These are phyloP conservation scores for Ornithoptera alexandrae DNA, from an alignment of 2,888 invertebrate species.

Conservation along the genomic window DNA sequence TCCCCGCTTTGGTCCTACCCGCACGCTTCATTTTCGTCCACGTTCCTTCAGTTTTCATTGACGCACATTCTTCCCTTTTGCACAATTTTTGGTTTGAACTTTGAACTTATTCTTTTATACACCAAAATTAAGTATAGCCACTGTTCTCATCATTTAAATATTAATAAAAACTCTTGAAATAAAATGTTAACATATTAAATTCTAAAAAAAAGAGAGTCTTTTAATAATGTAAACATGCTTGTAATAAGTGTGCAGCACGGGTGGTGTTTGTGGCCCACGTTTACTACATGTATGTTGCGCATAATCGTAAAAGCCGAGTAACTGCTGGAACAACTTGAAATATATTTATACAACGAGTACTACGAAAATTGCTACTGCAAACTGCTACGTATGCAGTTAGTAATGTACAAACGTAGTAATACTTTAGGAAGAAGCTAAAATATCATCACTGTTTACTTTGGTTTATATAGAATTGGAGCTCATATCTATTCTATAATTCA, in stretches of 20 bases:
- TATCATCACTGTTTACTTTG: neutral
- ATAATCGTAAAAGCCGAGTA: slow-evolving; percentile 27
- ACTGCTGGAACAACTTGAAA: slow-evolving; percentile 25
- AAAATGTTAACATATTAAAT: neutral
- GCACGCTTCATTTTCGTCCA: slow-evolving; percentile 30
- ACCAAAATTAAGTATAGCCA: slow-evolving; percentile 34
- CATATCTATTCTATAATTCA: neutral
- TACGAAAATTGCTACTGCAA: slow-evolving; percentile 17
- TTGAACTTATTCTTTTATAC: slow-evolving; percentile 32
- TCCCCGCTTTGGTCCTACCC: slow-evolving; percentile 35
- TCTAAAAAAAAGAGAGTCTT: slow-evolving; percentile 3
- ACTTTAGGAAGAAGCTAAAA: neutral
- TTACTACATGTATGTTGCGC: slow-evolving; percentile 27
- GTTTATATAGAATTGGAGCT: neutral
- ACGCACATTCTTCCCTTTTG: slow-evolving; percentile 31
- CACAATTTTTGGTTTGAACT: slow-evolving; percentile 36
- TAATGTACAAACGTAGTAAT: neutral
- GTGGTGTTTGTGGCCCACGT: slow-evolving; percentile 20
- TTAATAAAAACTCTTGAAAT: neutral
- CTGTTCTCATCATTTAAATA: slow-evolving; percentile 10
- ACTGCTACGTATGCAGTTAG: slow-evolving; percentile 1
- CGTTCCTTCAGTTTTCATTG: slow-evolving; percentile 21
- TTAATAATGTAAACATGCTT: slow-evolving; percentile 25
- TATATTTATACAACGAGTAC: slow-evolving; percentile 16
- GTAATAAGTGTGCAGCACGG: slow-evolving; percentile 20